Percentiles rank a stretch among this genome's conserved stretches.
These are phyloP conservation scores for Leptosomus discolor DNA, from an alignment of 2,113 vertebrate genomes.

Conservation along the genomic window DNA sequence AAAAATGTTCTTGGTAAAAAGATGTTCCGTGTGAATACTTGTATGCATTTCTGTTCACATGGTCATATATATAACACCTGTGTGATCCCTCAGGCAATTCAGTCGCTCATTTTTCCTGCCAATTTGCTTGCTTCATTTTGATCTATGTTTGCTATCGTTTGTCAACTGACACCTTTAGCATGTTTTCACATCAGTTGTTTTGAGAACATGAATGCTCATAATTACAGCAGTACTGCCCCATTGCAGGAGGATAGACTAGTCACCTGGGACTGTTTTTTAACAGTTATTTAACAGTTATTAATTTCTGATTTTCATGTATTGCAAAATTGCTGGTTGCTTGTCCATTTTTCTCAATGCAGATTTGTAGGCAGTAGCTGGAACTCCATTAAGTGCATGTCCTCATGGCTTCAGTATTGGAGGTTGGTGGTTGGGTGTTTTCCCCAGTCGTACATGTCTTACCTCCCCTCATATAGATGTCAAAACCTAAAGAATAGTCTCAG, in stretches of 20 bases:
- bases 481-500: neutral
- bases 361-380: neutral
- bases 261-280: neutral
- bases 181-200: conserved; percentile 63
- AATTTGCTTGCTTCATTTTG: conserved; percentile 63
- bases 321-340: neutral
- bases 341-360: neutral
- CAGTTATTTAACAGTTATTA: neutral
- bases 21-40: neutral
- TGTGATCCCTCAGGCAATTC: conserved; percentile 62
- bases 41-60: conserved; percentile 28
- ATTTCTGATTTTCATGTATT: neutral
- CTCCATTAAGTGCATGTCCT: neutral
- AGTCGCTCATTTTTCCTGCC: conserved; percentile 57
- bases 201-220: conserved; percentile 6
- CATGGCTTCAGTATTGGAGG: neutral
- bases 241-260: neutral
- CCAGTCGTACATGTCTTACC: neutral
- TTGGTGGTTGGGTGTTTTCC: neutral
- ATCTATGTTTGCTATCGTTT: conserved; percentile 67
- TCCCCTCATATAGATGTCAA: neutral
- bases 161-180: conserved; percentile 56
- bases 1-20: conserved; percentile 33
- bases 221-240: conserved; percentile 38
- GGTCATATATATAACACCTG: conserved; percentile 59